Conservation (phyloP, 2,113 vertebrate species). For the Dicaeum eximium region DNA sequence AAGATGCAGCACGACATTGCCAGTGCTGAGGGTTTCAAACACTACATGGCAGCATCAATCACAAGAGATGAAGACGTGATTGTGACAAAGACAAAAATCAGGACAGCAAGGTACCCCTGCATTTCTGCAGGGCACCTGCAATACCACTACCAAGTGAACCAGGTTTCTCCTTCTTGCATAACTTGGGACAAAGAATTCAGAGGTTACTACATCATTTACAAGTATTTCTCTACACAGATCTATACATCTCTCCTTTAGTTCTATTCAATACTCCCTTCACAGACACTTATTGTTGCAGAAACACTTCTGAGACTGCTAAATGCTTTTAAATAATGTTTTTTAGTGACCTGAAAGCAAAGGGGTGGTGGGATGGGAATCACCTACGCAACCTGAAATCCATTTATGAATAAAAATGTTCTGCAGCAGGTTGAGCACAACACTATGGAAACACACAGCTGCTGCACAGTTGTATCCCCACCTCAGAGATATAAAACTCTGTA, state of each 20-base stretch:
- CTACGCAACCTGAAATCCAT: neutral
- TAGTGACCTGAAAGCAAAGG: neutral
- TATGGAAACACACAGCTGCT: neutral
- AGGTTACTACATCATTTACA: neutral
- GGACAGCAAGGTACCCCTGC: rapidly evolving
- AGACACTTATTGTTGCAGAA: neutral
- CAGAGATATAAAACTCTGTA: neutral
- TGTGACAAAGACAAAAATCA: neutral
- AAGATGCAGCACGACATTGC: rapidly evolving
- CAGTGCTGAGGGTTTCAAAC: neutral
- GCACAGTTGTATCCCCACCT: neutral
- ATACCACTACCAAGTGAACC: neutral
- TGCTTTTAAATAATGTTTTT: neutral
- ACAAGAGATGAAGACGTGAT: neutral
- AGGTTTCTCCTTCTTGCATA: neutral
- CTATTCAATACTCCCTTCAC: neutral
- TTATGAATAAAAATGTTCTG: rapidly evolving
- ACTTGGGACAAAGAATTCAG: neutral
- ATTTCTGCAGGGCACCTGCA: neutral
- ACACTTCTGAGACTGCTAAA: neutral
- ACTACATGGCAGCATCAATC: neutral
- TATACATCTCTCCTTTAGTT: neutral
- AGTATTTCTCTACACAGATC: neutral
- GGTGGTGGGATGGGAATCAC: neutral
- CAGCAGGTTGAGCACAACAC: neutral